Percentiles rank a stretch among this genome's conserved stretches.
Conservation (phyloP, 2,888 invertebrate genomes). For the Hanleya hanleyi region DNA sequence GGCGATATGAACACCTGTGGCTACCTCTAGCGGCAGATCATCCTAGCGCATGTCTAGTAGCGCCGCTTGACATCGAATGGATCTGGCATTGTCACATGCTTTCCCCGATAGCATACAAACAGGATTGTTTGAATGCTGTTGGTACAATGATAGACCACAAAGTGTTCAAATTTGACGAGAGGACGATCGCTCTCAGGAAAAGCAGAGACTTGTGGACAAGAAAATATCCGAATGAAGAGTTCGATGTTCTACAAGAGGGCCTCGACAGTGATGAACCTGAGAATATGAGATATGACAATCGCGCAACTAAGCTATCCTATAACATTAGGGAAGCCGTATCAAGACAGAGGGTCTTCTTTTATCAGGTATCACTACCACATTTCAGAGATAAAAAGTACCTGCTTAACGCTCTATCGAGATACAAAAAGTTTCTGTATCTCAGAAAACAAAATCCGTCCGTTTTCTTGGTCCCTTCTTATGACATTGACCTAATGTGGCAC, state of each 20-base stretch:
- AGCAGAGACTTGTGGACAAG: constrained; percentile 59
- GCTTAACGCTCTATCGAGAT: constrained; percentile 70
- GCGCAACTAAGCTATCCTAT: constrained; percentile 51
- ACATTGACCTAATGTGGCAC: constrained; percentile 76
- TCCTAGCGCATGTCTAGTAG: constrained; percentile 64
- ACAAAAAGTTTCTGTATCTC: constrained; percentile 73
- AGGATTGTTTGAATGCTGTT: constrained; percentile 60
- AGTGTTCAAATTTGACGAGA: constrained; percentile 61
- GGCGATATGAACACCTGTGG: constrained; percentile 75
- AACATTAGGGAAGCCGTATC: constrained; percentile 72
- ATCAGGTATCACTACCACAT: constrained; percentile 75
- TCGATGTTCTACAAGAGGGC: constrained; percentile 45
- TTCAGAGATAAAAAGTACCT: constrained; percentile 74
- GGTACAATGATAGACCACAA: constrained; percentile 73
- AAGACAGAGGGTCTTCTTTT: constrained; percentile 74
- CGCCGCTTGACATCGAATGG: constrained; percentile 76
- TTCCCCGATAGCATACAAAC: constrained; percentile 65
- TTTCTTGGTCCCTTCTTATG: constrained; percentile 76
- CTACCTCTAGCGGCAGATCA: constrained; percentile 72
- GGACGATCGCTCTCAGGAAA: constrained; percentile 55
- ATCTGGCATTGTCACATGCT: constrained; percentile 75
- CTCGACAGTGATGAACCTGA: not conserved
- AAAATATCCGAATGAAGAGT: constrained; percentile 63
- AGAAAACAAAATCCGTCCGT: constrained; percentile 73
- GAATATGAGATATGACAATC: not conserved